Evolutionary conservation across 2,113 vertebrate genomes (phyloP).

Genomic region (Ellobius talpinus): DNA sequence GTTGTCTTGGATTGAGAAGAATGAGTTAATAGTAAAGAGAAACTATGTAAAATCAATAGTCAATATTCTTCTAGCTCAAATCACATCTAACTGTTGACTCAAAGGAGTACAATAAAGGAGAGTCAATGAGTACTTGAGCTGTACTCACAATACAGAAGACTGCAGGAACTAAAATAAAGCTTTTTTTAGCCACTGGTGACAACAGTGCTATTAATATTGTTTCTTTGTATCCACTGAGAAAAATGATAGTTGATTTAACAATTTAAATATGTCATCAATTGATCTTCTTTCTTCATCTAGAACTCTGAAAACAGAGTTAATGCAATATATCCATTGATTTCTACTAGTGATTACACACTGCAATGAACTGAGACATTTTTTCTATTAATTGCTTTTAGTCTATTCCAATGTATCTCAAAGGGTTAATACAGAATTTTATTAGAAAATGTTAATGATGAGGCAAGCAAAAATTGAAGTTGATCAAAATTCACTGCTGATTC

Average conservation of each 20-base stretch:
- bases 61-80: neutral
- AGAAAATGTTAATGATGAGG: neutral
- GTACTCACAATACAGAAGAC: neutral
- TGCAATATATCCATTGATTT: neutral
- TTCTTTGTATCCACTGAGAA: neutral
- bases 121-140: neutral
- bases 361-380: neutral
- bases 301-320: neutral
- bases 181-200: neutral
- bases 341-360: neutral
- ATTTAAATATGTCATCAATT: neutral
- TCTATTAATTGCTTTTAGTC: neutral
- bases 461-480: neutral
- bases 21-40: neutral
- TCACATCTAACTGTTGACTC: neutral
- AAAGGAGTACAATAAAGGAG: neutral
- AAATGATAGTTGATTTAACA: neutral
- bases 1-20: neutral
- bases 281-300: neutral
- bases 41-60: neutral
- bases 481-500: neutral
- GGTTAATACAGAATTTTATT: neutral
- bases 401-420: neutral
- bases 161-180: neutral
- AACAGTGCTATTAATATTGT: neutral